A percentile compares a stretch with the other conserved stretches of the same genome.
These are phyloP conservation scores for Mormyrops boulengeri DNA, from an alignment of 2,797 vertebrate species.

Conservation along the genomic window DNA sequence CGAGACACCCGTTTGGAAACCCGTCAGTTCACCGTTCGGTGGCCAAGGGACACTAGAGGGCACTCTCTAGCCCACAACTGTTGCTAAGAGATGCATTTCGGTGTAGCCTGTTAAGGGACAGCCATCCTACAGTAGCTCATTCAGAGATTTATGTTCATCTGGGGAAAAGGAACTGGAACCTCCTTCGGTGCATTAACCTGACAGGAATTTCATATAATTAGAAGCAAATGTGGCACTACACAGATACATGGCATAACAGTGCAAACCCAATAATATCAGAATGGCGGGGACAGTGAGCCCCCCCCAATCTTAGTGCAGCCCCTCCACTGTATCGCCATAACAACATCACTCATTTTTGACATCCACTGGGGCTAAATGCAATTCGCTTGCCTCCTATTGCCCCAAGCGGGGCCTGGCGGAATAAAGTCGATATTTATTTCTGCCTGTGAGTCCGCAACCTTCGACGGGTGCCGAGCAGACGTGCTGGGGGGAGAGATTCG, in stretches of 20 bases:
- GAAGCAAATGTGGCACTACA: neutral
- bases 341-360: neutral
- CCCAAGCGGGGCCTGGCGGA: neutral
- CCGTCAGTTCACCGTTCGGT: neutral
- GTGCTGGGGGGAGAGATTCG: neutral
- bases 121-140: neutral
- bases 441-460: neutral
- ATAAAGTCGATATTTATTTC: conserved; percentile 1
- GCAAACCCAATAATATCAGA: neutral
- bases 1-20: neutral
- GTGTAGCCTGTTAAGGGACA: neutral
- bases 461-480: neutral
- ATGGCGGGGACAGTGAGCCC: neutral
- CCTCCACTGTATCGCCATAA: neutral
- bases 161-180: neutral
- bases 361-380: neutral
- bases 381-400: neutral
- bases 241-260: neutral
- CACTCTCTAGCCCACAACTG: neutral
- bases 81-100: neutral
- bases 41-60: neutral
- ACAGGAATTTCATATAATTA: neutral
- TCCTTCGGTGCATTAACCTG: neutral
- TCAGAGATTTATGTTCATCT: neutral
- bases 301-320: neutral